Base-by-base conservation (phyloP, 1,140 invertebrate genomes). In the Cydia amplana region DNA sequence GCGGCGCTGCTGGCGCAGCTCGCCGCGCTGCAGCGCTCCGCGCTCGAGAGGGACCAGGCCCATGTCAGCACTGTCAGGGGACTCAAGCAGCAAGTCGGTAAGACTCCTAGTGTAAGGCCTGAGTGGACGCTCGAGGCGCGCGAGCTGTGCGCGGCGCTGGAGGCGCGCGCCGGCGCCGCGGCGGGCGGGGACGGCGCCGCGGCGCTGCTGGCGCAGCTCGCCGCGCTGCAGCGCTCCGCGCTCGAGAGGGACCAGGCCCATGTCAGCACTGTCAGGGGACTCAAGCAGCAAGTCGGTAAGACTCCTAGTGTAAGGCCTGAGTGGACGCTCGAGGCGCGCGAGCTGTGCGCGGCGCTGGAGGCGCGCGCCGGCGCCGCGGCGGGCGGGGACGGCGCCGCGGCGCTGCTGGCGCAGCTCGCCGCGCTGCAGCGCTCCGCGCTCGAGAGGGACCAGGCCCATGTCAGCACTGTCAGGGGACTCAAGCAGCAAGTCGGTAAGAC, bases 161-260 rank as follows among this genome's bases (percentile, higher is more conserved):
- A 75, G 20, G 75, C 74, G 18, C 40, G 73, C 40, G 72, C 14
- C n/a, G 73, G 28, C 2, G 78, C 64, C 2, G 77, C 76, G 10
- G 80, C 28, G 28, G 76, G 67, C 67, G 73, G 81, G 32, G 65
- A 51, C 1, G 49, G 49, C 49, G 81, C 78, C 2, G 78, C 32
- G 0, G 65, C 79, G 9, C 76, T 85, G 72, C 82, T 87, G 79
- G 74, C 81, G 74, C 89, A 91, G 82, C 80, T 85, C 60, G 84
- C 85, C 2, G 86, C 86, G n/a, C 79, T 89, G 80, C 88, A 89
- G 82, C 78, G 82, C 60, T 82, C 81, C 6, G 83, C 83, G 18
- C 75, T 91, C 14, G 81, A 87, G 20, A 76, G 89, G 10, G 91
- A 91, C 55, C 78, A 81, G 0, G 85, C 85, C 12, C 88, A 91